These are phyloP conservation scores for Drosophila melanosoma DNA, from an alignment of 2,888 invertebrate species.

Conservation along the genomic window DNA sequence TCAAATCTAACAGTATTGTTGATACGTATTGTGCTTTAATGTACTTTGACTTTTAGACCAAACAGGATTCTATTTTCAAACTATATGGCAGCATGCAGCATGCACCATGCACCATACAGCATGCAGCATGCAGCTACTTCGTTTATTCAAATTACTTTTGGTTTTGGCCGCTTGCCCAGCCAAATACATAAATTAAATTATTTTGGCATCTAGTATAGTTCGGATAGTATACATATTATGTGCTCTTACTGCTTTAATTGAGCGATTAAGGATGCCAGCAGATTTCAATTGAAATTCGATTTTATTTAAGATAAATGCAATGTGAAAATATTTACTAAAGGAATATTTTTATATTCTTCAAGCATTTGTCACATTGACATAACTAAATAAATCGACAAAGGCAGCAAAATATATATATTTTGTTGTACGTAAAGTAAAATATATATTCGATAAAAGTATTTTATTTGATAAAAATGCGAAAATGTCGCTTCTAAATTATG, in stretches of 20 bases:
- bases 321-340: background rate
- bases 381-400: background rate
- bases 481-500: background rate
- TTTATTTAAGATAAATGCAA: background rate
- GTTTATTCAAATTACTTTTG: slow-evolving; percentile 36
- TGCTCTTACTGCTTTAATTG: slow-evolving; percentile 59
- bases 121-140: background rate
- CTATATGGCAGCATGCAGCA: slow-evolving; percentile 8
- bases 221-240: slow-evolving; percentile 49
- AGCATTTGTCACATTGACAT: background rate
- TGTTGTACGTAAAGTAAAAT: background rate
- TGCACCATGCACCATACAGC: too few relatives aligned
- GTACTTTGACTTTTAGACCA: slow-evolving; percentile 61
- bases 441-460: background rate
- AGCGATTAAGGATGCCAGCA: slow-evolving; percentile 39
- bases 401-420: background rate
- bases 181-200: slow-evolving; percentile 33
- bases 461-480: background rate
- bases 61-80: slow-evolving; percentile 35
- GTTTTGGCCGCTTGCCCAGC: slow-evolving; percentile 37
- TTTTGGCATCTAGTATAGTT: slow-evolving; percentile 7
- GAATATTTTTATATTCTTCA: background rate
- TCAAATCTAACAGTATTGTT: slow-evolving; percentile 41
- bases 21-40: slow-evolving; percentile 48
- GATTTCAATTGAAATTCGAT: slow-evolving; percentile 1